Evolutionary conservation across 2,888 invertebrate species (phyloP).

Genomic region (Apodemia hepburni): DNA sequence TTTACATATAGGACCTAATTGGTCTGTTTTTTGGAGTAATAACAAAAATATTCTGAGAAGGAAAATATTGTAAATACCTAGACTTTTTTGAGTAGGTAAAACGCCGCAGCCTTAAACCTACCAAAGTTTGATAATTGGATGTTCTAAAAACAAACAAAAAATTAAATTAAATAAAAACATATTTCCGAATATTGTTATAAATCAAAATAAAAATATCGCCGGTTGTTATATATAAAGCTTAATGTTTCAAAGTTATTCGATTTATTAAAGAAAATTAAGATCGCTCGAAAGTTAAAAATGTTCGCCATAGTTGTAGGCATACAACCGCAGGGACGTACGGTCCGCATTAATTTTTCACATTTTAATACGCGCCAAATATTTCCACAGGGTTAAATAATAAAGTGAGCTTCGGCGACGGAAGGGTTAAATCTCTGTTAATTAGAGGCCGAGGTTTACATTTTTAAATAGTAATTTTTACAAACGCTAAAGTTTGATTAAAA

Average conservation of each 20-base stretch:
- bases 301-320: constrained; percentile 1
- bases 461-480: constrained; percentile 81
- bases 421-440: constrained; percentile 80
- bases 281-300: not conserved
- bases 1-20: too few relatives aligned
- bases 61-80: too few relatives aligned
- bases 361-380: constrained; percentile 80
- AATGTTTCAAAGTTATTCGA: not conserved
- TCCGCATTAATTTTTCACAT: constrained; percentile 73
- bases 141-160: too few relatives aligned
- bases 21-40: too few relatives aligned
- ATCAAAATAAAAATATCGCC: not conserved
- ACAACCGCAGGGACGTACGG: constrained; percentile 38
- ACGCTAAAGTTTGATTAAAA: constrained; percentile 80
- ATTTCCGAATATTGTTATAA: too few relatives aligned
- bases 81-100: too few relatives aligned
- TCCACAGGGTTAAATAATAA: constrained; percentile 74
- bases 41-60: too few relatives aligned
- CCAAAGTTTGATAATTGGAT: too few relatives aligned
- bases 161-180: too few relatives aligned
- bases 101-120: too few relatives aligned
- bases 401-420: constrained; percentile 73
- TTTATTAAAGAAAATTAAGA: not conserved
- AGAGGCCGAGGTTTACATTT: constrained; percentile 71
- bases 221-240: not conserved